A percentile compares a stretch with the other conserved stretches of the same genome.
phyloP scores from a whole-genome alignment of 2,888 invertebrate species.

The Philopedon plagiatum region DNA sequence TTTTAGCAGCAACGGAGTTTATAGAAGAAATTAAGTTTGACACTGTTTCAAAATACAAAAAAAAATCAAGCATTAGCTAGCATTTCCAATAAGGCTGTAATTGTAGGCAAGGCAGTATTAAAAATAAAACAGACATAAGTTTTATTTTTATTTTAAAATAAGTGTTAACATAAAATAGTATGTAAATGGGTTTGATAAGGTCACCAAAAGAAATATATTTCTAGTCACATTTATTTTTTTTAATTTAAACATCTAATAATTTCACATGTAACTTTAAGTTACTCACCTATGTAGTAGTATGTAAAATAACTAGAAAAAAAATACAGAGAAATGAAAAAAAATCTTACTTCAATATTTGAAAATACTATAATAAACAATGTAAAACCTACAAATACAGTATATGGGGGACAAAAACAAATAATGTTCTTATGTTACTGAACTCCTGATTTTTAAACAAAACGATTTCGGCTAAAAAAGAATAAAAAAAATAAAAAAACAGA shows the following conservation, averaged over 20 bases:
- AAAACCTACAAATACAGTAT: constrained; percentile 60
- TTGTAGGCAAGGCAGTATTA: constrained; percentile 18
- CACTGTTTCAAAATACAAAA: not conserved
- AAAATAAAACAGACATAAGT: constrained; percentile 31
- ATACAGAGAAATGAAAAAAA: constrained; percentile 53
- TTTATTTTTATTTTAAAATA: constrained; percentile 45
- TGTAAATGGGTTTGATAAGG: constrained; percentile 23
- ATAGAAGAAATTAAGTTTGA: no score
- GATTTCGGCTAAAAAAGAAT: constrained; percentile 39
- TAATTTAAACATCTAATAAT: constrained; percentile 67
- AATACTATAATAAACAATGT: constrained; percentile 60
- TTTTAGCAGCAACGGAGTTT: not conserved
- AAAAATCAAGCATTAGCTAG: not conserved
- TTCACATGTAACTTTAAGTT: constrained; percentile 65
- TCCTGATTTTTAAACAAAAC: constrained; percentile 51
- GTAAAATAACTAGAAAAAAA: constrained; percentile 59
- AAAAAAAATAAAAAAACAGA: constrained; percentile 47
- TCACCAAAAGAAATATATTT: constrained; percentile 54
- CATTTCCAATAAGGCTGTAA: not conserved
- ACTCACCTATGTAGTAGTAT: constrained; percentile 61
- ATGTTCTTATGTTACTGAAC: constrained; percentile 36
- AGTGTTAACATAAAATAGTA: constrained; percentile 38
- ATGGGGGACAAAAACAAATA: constrained; percentile 50
- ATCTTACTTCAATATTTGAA: constrained; percentile 53
- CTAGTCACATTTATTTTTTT: constrained; percentile 68